Evolutionary conservation across 2,888 invertebrate species (phyloP), one percentile per base, ranked within the genome.

Genomic region (Omphaloscelis lunosa): DNA sequence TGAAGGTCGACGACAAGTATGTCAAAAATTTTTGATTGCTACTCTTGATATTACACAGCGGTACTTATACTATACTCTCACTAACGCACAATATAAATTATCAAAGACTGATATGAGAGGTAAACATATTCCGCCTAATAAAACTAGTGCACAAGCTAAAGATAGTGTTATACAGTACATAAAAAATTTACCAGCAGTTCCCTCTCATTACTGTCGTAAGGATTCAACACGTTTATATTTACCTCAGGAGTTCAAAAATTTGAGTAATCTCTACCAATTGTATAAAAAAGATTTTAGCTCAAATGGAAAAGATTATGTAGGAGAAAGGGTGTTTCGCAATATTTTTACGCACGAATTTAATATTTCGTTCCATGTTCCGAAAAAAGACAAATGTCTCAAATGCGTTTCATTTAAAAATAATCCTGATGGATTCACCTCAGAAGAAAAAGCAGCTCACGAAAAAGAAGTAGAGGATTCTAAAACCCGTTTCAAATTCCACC

Each of bases 391-490:
- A 17, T n/a, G 56, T 56, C n/a, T n/a, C 20, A 56, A 56, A 12
- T 56, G n/a, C 20, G 23, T n/a, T 56, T 56, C 23, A 7, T 56
- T 56, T 56, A 56, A 56, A 56, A 56, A 45, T 45, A 45, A 45
- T 45, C 45, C 45, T 45, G 45, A 45, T 45, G 45, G 45, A 45
- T 45, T 45, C 56, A 56, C 56, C 20, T 9, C 20, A 9, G 56
- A 56, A 20, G 56, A 56, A 56, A 56, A n/a, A 20, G 20, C 20
- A 7, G 56, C 56, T 12, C 56, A 56, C 20, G 56, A 58, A 58
- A 58, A 58, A 58, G 58, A 58, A 58, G 58, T 58, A 23, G 58
- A 58, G 58, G 58, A 58, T 15, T 58, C 58, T 23, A 58, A 58
- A 58, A 58, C n/a, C 23, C 58, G 58, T 58, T 58, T 27, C 23